Conservation (phyloP, 2,797 vertebrate genomes). For the Champsocephalus esox region DNA sequence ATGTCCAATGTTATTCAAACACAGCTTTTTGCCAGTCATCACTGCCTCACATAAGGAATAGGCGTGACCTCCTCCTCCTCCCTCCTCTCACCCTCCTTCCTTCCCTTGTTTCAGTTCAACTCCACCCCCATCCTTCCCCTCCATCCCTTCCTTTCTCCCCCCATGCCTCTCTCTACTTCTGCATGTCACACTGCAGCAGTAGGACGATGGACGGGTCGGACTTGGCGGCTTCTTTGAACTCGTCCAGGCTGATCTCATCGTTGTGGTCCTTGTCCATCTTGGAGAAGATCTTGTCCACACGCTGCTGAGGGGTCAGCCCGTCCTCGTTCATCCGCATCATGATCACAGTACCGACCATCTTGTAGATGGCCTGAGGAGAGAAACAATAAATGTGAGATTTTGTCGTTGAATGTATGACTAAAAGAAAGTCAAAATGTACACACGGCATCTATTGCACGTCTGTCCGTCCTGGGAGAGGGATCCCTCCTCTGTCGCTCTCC, state of each 20-base stretch:
- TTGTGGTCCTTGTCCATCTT: slow-evolving; percentile 99
- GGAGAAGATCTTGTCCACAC: slow-evolving; percentile 99
- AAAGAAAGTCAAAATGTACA: too few relatives aligned
- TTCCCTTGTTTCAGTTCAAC: slow-evolving; percentile 44
- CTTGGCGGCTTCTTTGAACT: slow-evolving; percentile 98
- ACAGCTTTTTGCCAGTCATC: slow-evolving; percentile 29
- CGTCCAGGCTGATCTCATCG: slow-evolving; percentile 96
- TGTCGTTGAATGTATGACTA: not conserved
- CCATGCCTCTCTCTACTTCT: slow-evolving; percentile 87
- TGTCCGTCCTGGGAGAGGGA: too few relatives aligned
- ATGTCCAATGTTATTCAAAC: slow-evolving; percentile 28
- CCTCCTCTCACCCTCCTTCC: slow-evolving; percentile 38
- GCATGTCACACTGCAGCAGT: slow-evolving; percentile 97
- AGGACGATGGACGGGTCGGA: slow-evolving; percentile 97
- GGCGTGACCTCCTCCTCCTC: slow-evolving; percentile 15
- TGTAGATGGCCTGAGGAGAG: slow-evolving; percentile 93
- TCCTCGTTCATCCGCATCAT: slow-evolving; percentile 99
- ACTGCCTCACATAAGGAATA: slow-evolving; percentile 23
- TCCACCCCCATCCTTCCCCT: slow-evolving; percentile 7
- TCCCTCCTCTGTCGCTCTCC: too few relatives aligned
- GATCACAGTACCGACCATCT: slow-evolving; percentile 98
- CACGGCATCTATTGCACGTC: too few relatives aligned
- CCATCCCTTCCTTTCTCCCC: slow-evolving; percentile 36
- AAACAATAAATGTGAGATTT: too few relatives aligned
- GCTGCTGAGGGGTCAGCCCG: slow-evolving; percentile 95